These are phyloP conservation scores for Pelmatolapia mariae DNA, from an alignment of 2,113 vertebrate genomes.

Conservation along the genomic window DNA sequence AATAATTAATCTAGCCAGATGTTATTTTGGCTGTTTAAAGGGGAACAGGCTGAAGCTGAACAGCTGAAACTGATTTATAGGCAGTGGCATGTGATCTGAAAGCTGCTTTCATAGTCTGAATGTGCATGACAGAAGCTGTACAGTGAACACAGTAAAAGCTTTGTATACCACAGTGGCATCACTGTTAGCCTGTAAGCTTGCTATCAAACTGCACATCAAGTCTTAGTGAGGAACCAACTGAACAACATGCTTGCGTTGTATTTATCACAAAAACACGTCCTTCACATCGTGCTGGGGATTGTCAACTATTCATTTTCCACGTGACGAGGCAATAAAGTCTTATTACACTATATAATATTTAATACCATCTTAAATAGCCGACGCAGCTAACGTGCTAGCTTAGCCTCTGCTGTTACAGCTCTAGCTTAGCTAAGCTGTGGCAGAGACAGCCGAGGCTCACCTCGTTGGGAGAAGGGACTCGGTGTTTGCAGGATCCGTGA, in stretches of 20 bases:
- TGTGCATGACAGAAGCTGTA: background rate
- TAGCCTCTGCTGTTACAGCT: background rate
- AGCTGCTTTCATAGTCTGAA: background rate
- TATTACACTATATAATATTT: background rate
- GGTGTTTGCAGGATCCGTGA: slow-evolving; percentile 64
- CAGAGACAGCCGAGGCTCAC: slow-evolving; percentile 24
- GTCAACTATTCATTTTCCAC: background rate
- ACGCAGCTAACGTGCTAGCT: background rate
- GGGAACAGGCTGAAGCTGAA: background rate
- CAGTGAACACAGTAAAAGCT: background rate
- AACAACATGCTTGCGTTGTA: background rate
- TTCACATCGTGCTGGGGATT: background rate
- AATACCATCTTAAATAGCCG: background rate
- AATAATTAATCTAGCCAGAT: background rate
- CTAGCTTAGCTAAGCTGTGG: background rate
- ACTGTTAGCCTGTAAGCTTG: background rate
- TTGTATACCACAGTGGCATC: background rate
- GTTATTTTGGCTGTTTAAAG: background rate
- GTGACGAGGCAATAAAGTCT: background rate
- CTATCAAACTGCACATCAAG: background rate
- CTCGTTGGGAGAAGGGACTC: slow-evolving; percentile 53
- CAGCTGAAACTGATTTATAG: background rate
- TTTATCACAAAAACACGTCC: background rate
- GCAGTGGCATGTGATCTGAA: background rate
- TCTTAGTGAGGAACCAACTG: background rate